These are phyloP conservation scores for Acleris sparsana DNA, from an alignment of 2,888 invertebrate species.

Conservation along the genomic window DNA sequence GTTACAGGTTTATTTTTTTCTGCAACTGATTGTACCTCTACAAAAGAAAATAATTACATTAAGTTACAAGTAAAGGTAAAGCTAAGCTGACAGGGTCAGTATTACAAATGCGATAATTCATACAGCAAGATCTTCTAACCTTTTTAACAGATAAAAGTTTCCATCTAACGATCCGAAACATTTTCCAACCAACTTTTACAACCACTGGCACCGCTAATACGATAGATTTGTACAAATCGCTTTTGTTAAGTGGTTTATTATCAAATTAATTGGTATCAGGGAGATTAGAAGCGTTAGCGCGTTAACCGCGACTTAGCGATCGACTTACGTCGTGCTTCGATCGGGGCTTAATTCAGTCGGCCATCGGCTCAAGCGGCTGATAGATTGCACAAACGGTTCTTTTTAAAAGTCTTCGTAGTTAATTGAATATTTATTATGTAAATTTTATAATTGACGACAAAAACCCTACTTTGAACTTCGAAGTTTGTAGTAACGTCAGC, in stretches of 20 bases:
- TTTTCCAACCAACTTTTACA: constrained; percentile 50
- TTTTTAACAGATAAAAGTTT: too few species aligned
- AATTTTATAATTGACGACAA: too few species aligned
- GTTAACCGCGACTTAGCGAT: constrained; percentile 58
- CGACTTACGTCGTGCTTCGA: constrained; percentile 40
- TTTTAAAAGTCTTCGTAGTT: background rate
- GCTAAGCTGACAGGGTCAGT: too few species aligned
- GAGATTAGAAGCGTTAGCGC: constrained; percentile 69
- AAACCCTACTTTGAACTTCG: too few species aligned
- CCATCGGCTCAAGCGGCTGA: background rate
- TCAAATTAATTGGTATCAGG: constrained; percentile 68
- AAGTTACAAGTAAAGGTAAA: too few species aligned
- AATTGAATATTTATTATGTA: background rate
- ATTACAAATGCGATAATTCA: too few species aligned
- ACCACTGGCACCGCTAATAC: constrained; percentile 44
- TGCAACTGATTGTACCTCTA: too few species aligned
- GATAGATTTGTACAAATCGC: constrained; percentile 59
- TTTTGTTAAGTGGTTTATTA: constrained; percentile 75
- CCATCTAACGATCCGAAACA: background rate
- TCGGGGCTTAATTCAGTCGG: constrained; percentile 16
- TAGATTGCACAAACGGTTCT: background rate
- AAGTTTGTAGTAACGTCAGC: too few species aligned
- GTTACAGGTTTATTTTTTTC: too few species aligned
- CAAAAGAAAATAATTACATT: too few species aligned
- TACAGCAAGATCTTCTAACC: too few species aligned